These are phyloP conservation scores for Cantharis nigra DNA, from an alignment of 2,888 invertebrate genomes.

Conservation along the genomic window DNA sequence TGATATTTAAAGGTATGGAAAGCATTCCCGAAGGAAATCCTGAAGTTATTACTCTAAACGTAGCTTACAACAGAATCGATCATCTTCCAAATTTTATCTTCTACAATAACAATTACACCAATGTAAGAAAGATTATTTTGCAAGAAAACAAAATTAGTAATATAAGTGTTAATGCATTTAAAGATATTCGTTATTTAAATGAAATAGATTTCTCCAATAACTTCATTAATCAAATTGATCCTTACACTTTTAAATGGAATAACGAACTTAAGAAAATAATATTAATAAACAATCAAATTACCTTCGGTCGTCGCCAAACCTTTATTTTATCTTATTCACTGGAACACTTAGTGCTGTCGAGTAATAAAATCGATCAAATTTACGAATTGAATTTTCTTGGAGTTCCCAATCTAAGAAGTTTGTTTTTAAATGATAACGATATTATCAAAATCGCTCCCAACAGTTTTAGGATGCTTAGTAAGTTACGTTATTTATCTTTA, in stretches of 20 bases:
- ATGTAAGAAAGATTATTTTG: slow-evolving; percentile 44
- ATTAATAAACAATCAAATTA: slow-evolving; percentile 47
- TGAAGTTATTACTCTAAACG: slow-evolving; percentile 39
- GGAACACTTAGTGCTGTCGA: slow-evolving; percentile 46
- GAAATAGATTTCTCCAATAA: slow-evolving; percentile 50
- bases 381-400: slow-evolving; percentile 49
- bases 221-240: slow-evolving; percentile 44
- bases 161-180: slow-evolving; percentile 46
- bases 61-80: slow-evolving; percentile 47
- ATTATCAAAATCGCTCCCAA: slow-evolving; percentile 43
- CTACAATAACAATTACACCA: slow-evolving; percentile 44
- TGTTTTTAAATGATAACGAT: slow-evolving; percentile 48
- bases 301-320: slow-evolving; percentile 43
- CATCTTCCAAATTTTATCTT: slow-evolving; percentile 44
- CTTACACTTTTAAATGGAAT: slow-evolving; percentile 47
- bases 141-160: slow-evolving; percentile 46
- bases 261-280: slow-evolving; percentile 46
- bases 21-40: slow-evolving; percentile 43
- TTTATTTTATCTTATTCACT: slow-evolving; percentile 48
- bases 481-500: slow-evolving; percentile 49
- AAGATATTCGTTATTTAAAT: slow-evolving; percentile 43
- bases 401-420: slow-evolving; percentile 46
- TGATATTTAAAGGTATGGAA: slow-evolving; percentile 16
- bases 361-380: slow-evolving; percentile 49
- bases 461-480: slow-evolving; percentile 46